Percentiles rank a stretch among this genome's conserved stretches.
phyloP scores from a whole-genome alignment of 2,113 vertebrate species.

The Stictonetta naevosa region DNA sequence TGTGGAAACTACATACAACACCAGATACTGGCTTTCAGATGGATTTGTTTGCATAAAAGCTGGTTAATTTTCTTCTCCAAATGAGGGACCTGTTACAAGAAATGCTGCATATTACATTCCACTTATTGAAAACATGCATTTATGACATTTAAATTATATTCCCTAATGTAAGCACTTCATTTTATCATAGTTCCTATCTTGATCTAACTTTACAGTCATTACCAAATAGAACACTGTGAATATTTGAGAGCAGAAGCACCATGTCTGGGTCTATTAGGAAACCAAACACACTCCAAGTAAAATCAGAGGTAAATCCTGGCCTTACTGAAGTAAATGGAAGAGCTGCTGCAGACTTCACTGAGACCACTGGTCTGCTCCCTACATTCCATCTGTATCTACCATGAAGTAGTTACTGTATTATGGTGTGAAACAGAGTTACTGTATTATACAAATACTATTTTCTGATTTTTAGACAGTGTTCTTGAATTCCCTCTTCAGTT shows the following conservation, averaged over 20 bases:
- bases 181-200: constrained; percentile 60
- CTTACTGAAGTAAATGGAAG: not conserved
- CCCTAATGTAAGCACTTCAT: constrained; percentile 37
- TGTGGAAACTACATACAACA: constrained; percentile 25
- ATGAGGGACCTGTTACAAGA: constrained; percentile 54
- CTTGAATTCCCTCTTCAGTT: not conserved
- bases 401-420: not conserved
- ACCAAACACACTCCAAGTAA: not conserved
- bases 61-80: constrained; percentile 53
- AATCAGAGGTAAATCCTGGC: not conserved
- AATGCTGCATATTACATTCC: constrained; percentile 62
- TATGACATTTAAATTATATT: constrained; percentile 66
- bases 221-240: constrained; percentile 16
- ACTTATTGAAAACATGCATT: constrained; percentile 62
- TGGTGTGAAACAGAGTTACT: not conserved
- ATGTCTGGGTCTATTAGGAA: not conserved
- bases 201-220: constrained; percentile 43
- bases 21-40: constrained; percentile 35
- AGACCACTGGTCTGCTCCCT: not conserved
- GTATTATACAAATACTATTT: not conserved
- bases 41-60: constrained; percentile 44
- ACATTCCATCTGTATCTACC: not conserved
- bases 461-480: not conserved
- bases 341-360: not conserved
- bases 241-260: not conserved